phyloP scores from a whole-genome alignment of 2,113 vertebrate genomes.

The Nyctereutes procyonoides region DNA sequence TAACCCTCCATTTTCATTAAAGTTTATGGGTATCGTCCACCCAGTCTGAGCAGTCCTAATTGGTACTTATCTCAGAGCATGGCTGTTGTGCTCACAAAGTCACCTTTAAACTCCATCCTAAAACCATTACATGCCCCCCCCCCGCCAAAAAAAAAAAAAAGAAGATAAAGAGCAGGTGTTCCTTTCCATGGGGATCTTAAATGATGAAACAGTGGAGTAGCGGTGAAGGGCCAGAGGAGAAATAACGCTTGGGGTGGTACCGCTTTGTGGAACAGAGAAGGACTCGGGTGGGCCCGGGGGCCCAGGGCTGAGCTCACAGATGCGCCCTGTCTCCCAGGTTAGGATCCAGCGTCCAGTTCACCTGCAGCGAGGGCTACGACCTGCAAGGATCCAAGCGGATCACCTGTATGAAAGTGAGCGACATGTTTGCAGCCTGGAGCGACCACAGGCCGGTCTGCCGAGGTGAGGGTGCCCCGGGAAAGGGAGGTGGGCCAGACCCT shows the following conservation, averaged over 20 bases:
- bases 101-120: constrained; percentile 58
- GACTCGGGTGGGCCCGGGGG: not conserved
- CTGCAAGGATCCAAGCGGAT: constrained; percentile 98
- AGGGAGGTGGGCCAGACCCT: not conserved
- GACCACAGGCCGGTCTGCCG: constrained; percentile 97
- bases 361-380: constrained; percentile 98
- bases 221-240: constrained; percentile 3
- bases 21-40: constrained; percentile 21
- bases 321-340: constrained; percentile 88
- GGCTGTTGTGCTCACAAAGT: constrained; percentile 64
- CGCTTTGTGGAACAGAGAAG: not conserved
- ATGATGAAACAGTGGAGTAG: not conserved
- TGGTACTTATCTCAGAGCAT: constrained; percentile 70
- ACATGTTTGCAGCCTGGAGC: constrained; percentile 98
- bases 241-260: not conserved
- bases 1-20: constrained; percentile 1
- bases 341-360: constrained; percentile 97
- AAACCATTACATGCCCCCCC: constrained; percentile 47
- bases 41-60: constrained; percentile 44
- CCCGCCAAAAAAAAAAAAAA: constrained; percentile 50
- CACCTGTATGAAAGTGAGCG: constrained; percentile 97
- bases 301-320: not conserved
- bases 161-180: constrained; percentile 44
- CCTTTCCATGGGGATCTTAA: not conserved
- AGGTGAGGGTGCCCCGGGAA: constrained; percentile 88